These are phyloP conservation scores for Metopolophium dirhodum DNA, from an alignment of 1,140 invertebrate species.

Conservation along the genomic window DNA sequence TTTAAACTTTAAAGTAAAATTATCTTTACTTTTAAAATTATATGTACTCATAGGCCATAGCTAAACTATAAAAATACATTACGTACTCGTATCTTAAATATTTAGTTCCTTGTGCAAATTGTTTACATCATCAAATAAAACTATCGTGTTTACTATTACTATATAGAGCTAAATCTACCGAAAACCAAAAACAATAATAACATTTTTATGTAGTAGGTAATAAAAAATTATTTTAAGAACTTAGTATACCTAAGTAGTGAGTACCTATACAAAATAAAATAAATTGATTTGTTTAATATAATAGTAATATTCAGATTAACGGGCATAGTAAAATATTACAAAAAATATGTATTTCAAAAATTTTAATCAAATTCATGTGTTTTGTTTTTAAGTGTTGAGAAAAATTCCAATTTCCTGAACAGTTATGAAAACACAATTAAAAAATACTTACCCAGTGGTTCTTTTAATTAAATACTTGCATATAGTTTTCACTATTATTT, in stretches of 20 bases:
- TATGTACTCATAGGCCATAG: neutral
- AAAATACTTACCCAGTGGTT: neutral
- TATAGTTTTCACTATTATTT: constrained; percentile 27
- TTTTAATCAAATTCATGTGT: neutral
- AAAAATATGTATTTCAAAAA: neutral
- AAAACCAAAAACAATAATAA: neutral
- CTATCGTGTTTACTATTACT: neutral
- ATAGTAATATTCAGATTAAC: neutral
- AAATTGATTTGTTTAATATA: neutral
- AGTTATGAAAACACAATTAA: constrained; percentile 26
- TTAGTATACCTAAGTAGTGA: neutral
- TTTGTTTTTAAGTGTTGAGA: neutral
- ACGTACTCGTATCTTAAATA: neutral
- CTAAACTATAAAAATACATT: neutral
- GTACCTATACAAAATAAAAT: neutral
- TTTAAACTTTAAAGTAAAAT: neutral
- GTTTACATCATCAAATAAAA: neutral
- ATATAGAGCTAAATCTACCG: neutral
- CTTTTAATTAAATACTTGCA: constrained; percentile 8
- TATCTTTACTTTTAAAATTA: neutral
- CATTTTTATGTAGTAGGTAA: neutral
- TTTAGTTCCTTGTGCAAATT: neutral
- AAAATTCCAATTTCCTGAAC: neutral
- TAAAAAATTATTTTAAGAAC: neutral
- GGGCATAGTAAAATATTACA: neutral